These are phyloP conservation scores for Galerucella pusilla DNA, from an alignment of 2,888 invertebrate species.

Conservation along the genomic window DNA sequence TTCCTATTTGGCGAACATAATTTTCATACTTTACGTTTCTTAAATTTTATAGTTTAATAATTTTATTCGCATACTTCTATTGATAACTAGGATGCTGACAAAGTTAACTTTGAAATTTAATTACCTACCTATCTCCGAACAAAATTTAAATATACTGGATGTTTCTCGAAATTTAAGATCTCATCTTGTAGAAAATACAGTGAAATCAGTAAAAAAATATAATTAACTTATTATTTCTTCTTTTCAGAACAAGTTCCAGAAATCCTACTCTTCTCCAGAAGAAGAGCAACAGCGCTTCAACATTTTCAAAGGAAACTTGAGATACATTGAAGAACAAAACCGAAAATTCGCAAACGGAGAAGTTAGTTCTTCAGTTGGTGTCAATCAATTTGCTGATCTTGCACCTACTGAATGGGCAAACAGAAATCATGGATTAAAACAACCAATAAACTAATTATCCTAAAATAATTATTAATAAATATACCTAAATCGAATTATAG, in stretches of 20 bases:
- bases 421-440: conserved; percentile 15
- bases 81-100: too few relatives aligned
- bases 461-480: not conserved
- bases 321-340: conserved; percentile 19
- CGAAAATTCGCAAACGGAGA: conserved; percentile 16
- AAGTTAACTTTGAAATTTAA: too few relatives aligned
- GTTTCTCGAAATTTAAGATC: too few relatives aligned
- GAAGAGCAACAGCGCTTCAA: conserved; percentile 22
- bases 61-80: too few relatives aligned
- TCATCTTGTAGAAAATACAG: too few relatives aligned
- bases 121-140: too few relatives aligned
- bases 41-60: too few relatives aligned
- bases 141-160: too few relatives aligned
- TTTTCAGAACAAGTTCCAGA: conserved; percentile 25
- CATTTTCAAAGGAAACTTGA: conserved; percentile 13
- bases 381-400: conserved; percentile 34
- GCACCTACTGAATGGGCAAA: conserved; percentile 20
- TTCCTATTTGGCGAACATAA: not conserved
- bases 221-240: conserved; percentile 6
- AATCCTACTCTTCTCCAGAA: conserved; percentile 8
- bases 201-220: too few relatives aligned
- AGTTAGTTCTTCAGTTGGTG: conserved; percentile 20
- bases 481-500: not conserved
- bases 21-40: too few relatives aligned
- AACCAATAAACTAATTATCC: not conserved